A percentile compares a stretch with the other conserved stretches of the same genome.
Conservation (phyloP, 53 echinoderm and acorn worm genomes). For the Holothuria leucospilota region DNA sequence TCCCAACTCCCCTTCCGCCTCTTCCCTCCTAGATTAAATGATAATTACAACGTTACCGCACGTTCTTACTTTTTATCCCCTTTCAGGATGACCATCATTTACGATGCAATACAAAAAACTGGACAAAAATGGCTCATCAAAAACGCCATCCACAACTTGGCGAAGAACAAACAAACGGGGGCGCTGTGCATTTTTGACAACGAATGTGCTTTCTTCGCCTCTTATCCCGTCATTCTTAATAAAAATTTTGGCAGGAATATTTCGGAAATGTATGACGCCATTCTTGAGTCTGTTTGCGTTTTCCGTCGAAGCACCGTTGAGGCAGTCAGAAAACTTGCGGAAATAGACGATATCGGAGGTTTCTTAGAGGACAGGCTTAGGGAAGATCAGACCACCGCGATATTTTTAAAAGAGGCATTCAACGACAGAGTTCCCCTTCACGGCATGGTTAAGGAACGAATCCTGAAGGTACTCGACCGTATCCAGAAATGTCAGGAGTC, state of each 20-base stretch:
- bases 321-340: background rate
- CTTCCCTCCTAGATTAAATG: too few species aligned
- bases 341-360: slow-evolving; percentile 16
- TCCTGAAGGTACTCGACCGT: slow-evolving; percentile 11
- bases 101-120: slow-evolving; percentile 13
- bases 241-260: background rate
- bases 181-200: slow-evolving; percentile 43
- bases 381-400: background rate
- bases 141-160: slow-evolving; percentile 20
- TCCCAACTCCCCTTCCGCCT: too few species aligned
- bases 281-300: slow-evolving; percentile 29
- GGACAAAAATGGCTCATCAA: slow-evolving; percentile 14
- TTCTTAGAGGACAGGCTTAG: background rate
- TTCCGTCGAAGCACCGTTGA: slow-evolving; percentile 38
- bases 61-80: background rate
- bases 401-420: background rate
- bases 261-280: slow-evolving; percentile 15
- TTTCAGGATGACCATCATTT: slow-evolving; percentile 34
- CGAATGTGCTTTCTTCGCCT: slow-evolving; percentile 36
- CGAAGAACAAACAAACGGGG: slow-evolving; percentile 5
- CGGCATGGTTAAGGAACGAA: background rate
- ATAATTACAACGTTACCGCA: too few species aligned
- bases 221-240: background rate
- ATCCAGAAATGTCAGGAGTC: slow-evolving; percentile 1
- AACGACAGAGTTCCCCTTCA: background rate